Percentiles rank a stretch among this genome's conserved stretches.
Evolutionary conservation across 2,797 vertebrate species (phyloP).

Genomic region (Enteromius afrohamiltoni): DNA sequence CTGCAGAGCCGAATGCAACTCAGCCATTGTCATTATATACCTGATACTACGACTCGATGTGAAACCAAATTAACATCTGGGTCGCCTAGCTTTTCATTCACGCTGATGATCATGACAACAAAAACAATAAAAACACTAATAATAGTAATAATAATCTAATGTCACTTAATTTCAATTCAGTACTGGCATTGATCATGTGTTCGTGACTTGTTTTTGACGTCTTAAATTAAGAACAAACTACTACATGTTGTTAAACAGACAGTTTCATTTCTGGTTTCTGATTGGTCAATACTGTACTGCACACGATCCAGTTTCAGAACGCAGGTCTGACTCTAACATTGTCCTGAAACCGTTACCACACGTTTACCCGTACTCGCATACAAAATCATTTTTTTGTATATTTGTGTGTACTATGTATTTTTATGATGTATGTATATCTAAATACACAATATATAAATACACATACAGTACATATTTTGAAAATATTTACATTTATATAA

Average conservation of each 20-base stretch:
- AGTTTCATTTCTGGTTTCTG: neutral
- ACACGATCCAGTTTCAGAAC: neutral
- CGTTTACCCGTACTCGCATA: too few relatives aligned
- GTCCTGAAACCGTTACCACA: neutral
- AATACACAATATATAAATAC: too few relatives aligned
- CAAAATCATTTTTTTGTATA: too few relatives aligned
- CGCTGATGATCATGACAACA: slow-evolving; percentile 35
- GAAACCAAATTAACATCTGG: slow-evolving; percentile 47
- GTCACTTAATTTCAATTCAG: slow-evolving; percentile 22
- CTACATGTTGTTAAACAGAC: neutral
- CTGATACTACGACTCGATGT: slow-evolving; percentile 17
- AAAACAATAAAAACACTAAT: slow-evolving; percentile 44
- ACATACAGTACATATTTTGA: too few relatives aligned
- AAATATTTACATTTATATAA: too few relatives aligned
- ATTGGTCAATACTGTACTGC: neutral
- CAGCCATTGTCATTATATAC: slow-evolving; percentile 29
- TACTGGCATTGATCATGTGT: neutral
- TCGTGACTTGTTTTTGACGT: slow-evolving; percentile 23
- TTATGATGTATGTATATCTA: too few relatives aligned
- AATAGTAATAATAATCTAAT: slow-evolving; percentile 29
- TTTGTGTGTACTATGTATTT: too few relatives aligned
- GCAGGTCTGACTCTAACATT: neutral
- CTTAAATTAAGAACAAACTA: slow-evolving; percentile 12
- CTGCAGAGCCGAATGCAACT: slow-evolving; percentile 36
- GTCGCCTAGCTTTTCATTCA: slow-evolving; percentile 42